Conservation (phyloP, 2,888 invertebrate species). For the Mesopsocus fuscifrons region DNA sequence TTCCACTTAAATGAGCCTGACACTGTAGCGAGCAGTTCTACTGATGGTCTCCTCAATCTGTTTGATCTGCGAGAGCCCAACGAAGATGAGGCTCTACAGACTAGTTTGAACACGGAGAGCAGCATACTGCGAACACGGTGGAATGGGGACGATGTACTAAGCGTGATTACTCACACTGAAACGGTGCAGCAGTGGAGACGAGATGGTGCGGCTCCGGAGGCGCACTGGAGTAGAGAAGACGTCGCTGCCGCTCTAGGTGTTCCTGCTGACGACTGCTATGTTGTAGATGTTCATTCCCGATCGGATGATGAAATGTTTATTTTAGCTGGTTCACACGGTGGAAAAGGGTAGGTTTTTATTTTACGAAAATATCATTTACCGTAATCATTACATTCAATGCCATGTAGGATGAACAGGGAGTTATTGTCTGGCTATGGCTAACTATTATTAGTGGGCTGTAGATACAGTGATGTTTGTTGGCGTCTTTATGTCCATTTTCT, state of each 20-base stretch:
- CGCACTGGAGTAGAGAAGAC: slow-evolving; percentile 34
- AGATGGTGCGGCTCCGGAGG: slow-evolving; percentile 37
- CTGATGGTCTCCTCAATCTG: slow-evolving; percentile 70
- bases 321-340: slow-evolving; percentile 42
- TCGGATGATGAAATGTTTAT: slow-evolving; percentile 30
- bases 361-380: slow-evolving; percentile 1
- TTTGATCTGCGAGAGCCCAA: slow-evolving; percentile 50
- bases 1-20: slow-evolving; percentile 51
- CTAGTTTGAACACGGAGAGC: slow-evolving; percentile 59
- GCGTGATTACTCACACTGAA: slow-evolving; percentile 7
- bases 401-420: too few species aligned
- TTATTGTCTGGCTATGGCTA: too few species aligned
- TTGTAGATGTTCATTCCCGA: slow-evolving; percentile 37
- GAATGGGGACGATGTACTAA: neutral
- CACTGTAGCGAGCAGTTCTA: slow-evolving; percentile 51
- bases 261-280: slow-evolving; percentile 35
- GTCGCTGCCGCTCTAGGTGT: slow-evolving; percentile 28
- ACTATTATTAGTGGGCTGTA: too few species aligned
- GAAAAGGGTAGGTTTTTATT: slow-evolving; percentile 31
- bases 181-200: slow-evolving; percentile 39
- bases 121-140: slow-evolving; percentile 36
- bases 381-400: too few species aligned
- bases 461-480: too few species aligned
- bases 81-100: slow-evolving; percentile 64
- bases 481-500: too few species aligned